Evolutionary conservation across 2,888 invertebrate species (phyloP).

Genomic region (Xanthorhoe spadicearia): DNA sequence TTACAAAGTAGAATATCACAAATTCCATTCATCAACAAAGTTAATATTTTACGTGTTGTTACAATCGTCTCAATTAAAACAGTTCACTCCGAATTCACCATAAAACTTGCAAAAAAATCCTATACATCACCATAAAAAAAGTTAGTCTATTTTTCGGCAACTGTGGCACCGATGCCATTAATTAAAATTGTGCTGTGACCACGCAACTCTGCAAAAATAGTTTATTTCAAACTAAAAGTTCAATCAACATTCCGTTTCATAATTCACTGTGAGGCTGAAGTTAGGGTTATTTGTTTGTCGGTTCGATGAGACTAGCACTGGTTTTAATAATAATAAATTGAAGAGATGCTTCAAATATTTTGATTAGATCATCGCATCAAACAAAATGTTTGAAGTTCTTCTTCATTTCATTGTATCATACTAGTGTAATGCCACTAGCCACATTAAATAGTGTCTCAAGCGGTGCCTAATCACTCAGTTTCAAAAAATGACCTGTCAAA

Average conservation of each 20-base stretch:
- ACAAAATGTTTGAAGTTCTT: no score
- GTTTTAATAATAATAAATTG: not conserved
- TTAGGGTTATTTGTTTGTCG: not conserved
- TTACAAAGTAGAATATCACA: no score
- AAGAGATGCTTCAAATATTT: not conserved
- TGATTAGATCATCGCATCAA: no score
- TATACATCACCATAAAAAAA: slow-evolving; percentile 24
- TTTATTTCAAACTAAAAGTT: slow-evolving; percentile 37
- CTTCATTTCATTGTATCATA: no score
- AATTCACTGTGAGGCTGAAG: slow-evolving; percentile 33
- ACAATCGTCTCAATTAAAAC: slow-evolving; percentile 17
- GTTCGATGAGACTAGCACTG: slow-evolving; percentile 3
- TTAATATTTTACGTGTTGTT: not conserved
- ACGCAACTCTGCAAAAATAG: slow-evolving; percentile 25
- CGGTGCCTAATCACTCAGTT: no score
- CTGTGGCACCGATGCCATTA: slow-evolving; percentile 23
- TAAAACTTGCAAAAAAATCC: slow-evolving; percentile 22
- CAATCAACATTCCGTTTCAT: slow-evolving; percentile 40
- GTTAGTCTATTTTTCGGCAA: slow-evolving; percentile 25
- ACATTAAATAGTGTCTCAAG: no score
- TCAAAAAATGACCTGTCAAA: no score
- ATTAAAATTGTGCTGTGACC: slow-evolving; percentile 27
- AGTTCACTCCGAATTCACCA: slow-evolving; percentile 5
- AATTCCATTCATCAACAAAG: no score
- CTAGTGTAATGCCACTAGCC: no score